phyloP scores from a whole-genome alignment of 2,888 invertebrate species.

The Phaedon cochleariae region DNA sequence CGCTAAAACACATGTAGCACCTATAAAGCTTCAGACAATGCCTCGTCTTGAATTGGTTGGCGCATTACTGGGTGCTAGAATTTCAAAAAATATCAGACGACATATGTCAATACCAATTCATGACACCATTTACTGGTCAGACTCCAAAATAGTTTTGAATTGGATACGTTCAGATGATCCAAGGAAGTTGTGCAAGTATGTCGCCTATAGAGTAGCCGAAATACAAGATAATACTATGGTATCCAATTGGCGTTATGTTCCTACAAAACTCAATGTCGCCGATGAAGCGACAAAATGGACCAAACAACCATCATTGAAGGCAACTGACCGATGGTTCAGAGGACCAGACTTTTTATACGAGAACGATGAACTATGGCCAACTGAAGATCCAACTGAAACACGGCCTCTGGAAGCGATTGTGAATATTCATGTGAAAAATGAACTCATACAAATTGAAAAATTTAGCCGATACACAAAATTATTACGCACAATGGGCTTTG shows the following conservation, averaged over 20 bases:
- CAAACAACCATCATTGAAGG: not conserved
- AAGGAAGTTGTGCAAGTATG: slow-evolving; percentile 44
- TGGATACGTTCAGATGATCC: slow-evolving; percentile 43
- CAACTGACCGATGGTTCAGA: slow-evolving; percentile 1
- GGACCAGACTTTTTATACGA: no score
- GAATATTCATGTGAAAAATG: not conserved
- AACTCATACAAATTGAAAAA: not conserved
- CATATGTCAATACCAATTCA: slow-evolving; percentile 27
- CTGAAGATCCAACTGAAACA: not conserved
- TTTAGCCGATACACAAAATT: not conserved
- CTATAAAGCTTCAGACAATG: slow-evolving; percentile 41
- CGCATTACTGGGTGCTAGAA: slow-evolving; percentile 36
- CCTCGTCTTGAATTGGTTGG: slow-evolving; percentile 41
- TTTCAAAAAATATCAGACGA: slow-evolving; percentile 25
- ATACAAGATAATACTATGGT: slow-evolving; percentile 27
- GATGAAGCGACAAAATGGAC: slow-evolving; percentile 41
- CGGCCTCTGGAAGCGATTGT: not conserved
- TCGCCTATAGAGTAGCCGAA: slow-evolving; percentile 42
- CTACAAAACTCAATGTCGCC: slow-evolving; percentile 42
- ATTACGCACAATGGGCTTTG: not conserved
- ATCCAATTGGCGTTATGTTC: slow-evolving; percentile 43
- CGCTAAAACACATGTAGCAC: slow-evolving; percentile 43
- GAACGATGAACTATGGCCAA: not conserved
- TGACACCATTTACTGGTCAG: slow-evolving; percentile 41
- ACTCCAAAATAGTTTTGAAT: slow-evolving; percentile 44